Conservation (phyloP, 2,888 invertebrate genomes). For the Bombyx huttoni region DNA sequence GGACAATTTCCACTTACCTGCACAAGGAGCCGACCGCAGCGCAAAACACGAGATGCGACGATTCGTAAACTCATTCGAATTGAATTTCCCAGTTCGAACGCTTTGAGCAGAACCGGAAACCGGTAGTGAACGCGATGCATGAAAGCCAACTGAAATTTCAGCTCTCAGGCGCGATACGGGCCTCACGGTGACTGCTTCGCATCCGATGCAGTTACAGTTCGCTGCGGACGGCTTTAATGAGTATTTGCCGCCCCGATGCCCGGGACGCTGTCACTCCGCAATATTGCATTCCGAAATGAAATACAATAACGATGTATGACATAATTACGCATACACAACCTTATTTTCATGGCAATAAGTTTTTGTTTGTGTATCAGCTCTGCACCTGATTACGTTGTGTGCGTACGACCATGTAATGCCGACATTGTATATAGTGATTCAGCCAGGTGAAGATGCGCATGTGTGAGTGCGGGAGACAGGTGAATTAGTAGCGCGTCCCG, state of each 20-base stretch:
- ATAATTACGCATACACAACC: slow-evolving; percentile 12
- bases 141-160: slow-evolving; percentile 22
- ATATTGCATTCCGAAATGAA: slow-evolving; percentile 24
- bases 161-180: slow-evolving; percentile 18
- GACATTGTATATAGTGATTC: slow-evolving; percentile 26
- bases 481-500: slow-evolving; percentile 40
- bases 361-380: slow-evolving; percentile 16
- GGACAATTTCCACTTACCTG: slow-evolving; percentile 43
- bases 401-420: slow-evolving; percentile 38
- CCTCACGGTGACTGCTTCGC: slow-evolving; percentile 32
- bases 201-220: slow-evolving; percentile 38
- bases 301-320: slow-evolving; percentile 12
- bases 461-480: slow-evolving; percentile 43
- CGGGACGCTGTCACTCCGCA: slow-evolving; percentile 28
- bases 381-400: slow-evolving; percentile 32
- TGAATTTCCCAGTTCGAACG: slow-evolving; percentile 34
- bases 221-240: slow-evolving; percentile 32
- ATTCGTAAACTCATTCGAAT: slow-evolving; percentile 43
- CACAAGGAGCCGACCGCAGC: slow-evolving; percentile 25
- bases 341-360: slow-evolving; percentile 28
- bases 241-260: slow-evolving; percentile 35
- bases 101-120: slow-evolving; percentile 18
- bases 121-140: slow-evolving; percentile 24
- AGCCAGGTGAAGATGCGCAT: slow-evolving; percentile 23
- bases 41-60: slow-evolving; percentile 31